phyloP scores from a whole-genome alignment of 2,113 vertebrate species.

The Vireo altiloquus region DNA sequence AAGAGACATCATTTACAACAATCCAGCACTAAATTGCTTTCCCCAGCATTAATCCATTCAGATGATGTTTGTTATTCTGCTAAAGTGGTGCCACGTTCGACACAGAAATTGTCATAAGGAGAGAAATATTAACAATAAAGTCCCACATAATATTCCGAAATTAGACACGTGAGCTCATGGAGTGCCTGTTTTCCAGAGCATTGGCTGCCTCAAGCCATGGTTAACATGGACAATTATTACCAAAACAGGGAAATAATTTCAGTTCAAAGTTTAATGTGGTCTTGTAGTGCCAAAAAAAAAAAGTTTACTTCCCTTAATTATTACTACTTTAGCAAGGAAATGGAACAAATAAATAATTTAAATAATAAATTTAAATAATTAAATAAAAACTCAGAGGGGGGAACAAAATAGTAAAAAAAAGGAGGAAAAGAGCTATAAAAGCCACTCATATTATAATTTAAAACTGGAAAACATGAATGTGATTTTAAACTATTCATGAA shows the following conservation, averaged over 20 bases:
- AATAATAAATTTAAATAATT: background rate
- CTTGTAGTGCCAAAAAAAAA: background rate
- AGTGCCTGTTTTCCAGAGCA: background rate
- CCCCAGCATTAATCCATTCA: background rate
- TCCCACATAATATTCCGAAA: background rate
- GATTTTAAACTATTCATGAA: constrained; percentile 19
- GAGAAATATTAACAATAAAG: constrained; percentile 24
- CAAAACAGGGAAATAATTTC: background rate
- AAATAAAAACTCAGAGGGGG: background rate
- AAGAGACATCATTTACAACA: constrained; percentile 39
- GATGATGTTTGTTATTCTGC: constrained; percentile 30
- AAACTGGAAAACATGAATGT: background rate
- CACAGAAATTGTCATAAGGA: background rate
- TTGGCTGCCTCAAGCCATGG: background rate
- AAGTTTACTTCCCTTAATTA: background rate
- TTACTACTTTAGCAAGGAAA: background rate
- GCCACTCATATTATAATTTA: background rate
- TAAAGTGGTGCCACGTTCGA: background rate
- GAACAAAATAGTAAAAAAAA: background rate
- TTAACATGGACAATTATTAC: background rate
- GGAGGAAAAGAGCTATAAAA: background rate
- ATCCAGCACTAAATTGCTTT: constrained; percentile 20
- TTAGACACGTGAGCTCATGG: background rate
- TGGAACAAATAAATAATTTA: background rate
- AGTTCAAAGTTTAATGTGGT: background rate